phyloP scores from a whole-genome alignment of 2,797 vertebrate genomes.

The Liparis tanakae region DNA sequence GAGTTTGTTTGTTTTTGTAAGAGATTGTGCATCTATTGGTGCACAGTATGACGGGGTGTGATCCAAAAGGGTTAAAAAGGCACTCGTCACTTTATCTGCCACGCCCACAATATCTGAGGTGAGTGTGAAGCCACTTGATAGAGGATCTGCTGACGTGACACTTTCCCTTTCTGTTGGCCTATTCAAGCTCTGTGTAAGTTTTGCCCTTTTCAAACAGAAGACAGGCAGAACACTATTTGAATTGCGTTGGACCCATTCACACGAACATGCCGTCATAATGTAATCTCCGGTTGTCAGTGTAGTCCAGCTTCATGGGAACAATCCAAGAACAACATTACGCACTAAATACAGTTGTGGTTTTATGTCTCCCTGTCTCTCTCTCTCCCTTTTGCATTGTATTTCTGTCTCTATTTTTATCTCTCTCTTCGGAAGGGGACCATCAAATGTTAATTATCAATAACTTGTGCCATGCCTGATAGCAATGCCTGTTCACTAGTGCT shows the following conservation, averaged over 20 bases:
- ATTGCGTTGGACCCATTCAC: constrained; percentile 3
- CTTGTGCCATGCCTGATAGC: constrained; percentile 5
- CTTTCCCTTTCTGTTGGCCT: constrained; percentile 10
- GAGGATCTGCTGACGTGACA: constrained; percentile 3
- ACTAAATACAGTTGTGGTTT: constrained; percentile 25
- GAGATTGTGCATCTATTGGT: not conserved
- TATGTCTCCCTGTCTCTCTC: not conserved
- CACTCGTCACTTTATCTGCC: not conserved
- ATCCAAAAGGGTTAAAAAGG: not conserved
- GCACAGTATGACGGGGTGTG: not conserved
- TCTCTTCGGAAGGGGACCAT: constrained; percentile 2
- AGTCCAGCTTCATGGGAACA: not conserved
- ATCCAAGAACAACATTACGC: constrained; percentile 1
- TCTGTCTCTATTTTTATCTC: not conserved
- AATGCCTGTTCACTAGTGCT: not conserved
- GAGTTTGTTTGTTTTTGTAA: no score
- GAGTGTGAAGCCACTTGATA: constrained; percentile 16
- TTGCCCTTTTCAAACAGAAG: not conserved
- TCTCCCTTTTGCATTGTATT: not conserved
- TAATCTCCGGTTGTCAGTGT: not conserved
- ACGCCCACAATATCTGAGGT: not conserved
- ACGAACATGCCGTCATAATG: not conserved
- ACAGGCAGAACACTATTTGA: not conserved
- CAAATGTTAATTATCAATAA: not conserved
- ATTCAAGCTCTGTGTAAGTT: constrained; percentile 3